These are phyloP conservation scores for Papilio protenor DNA, from an alignment of 2,888 invertebrate species.

Conservation along the genomic window DNA sequence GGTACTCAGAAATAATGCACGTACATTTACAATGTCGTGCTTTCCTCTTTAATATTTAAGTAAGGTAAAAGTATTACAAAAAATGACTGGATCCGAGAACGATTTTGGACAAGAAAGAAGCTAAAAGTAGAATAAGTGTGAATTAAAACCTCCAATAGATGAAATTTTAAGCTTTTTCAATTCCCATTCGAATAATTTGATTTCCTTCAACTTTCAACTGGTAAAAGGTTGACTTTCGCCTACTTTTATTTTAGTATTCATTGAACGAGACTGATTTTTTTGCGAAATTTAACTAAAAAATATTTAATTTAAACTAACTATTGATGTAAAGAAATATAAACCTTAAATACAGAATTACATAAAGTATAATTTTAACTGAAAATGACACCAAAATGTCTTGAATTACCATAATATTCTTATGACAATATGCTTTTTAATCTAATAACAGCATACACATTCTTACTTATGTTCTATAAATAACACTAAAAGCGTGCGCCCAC, in stretches of 20 bases:
- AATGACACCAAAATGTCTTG: background rate
- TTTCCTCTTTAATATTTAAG: slow-evolving; percentile 4
- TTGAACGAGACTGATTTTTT: background rate
- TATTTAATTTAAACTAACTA: background rate
- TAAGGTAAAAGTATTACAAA: background rate
- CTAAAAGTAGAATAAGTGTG: background rate
- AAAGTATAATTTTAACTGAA: background rate
- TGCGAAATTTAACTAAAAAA: slow-evolving; percentile 3
- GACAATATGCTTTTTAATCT: no score
- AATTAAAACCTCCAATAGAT: background rate
- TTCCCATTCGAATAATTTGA: background rate
- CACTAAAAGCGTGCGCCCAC: no score
- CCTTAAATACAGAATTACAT: background rate
- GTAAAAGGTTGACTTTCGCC: slow-evolving; percentile 1
- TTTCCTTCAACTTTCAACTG: background rate
- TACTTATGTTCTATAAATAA: no score
- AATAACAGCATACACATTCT: no score
- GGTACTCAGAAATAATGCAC: slow-evolving; percentile 33
- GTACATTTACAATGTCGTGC: slow-evolving; percentile 24
- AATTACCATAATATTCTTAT: background rate
- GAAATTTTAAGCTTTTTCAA: background rate
- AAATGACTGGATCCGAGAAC: background rate
- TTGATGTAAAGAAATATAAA: background rate
- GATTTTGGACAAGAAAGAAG: background rate
- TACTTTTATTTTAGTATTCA: background rate